A percentile compares a stretch with the other conserved stretches of the same genome.
Evolutionary conservation across 2,113 vertebrate genomes (phyloP).

Genomic region (Takifugu bimaculatus): DNA sequence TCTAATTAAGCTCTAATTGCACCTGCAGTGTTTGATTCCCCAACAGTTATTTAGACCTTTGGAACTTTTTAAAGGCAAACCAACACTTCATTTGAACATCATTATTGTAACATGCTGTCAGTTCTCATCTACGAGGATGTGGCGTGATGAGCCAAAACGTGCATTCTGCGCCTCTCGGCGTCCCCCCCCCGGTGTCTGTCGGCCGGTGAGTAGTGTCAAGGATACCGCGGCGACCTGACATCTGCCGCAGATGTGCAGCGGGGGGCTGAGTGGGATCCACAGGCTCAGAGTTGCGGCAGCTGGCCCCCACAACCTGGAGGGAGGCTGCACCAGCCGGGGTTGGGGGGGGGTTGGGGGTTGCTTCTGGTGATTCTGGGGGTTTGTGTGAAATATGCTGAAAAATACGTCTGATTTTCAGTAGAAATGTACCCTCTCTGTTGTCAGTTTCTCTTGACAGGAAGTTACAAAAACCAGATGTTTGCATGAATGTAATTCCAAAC

Average conservation of each 20-base stretch:
- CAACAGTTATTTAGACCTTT: conserved; percentile 26
- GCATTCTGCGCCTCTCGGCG: conserved; percentile 18
- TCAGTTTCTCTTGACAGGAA: no score
- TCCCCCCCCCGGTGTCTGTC: conserved; percentile 3
- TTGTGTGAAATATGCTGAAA: no score
- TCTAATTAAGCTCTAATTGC: neutral
- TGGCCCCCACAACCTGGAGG: conserved; percentile 10
- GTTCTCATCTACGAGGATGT: conserved; percentile 27
- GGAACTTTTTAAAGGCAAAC: conserved; percentile 34
- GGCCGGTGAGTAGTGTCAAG: conserved; percentile 25
- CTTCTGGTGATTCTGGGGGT: no score
- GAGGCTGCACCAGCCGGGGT: neutral
- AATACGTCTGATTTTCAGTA: no score
- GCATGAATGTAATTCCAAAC: no score
- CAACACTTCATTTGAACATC: conserved; percentile 32
- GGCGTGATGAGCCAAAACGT: conserved; percentile 33
- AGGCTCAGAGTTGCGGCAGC: conserved; percentile 29
- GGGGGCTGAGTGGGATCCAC: conserved; percentile 41
- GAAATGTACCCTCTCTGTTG: no score
- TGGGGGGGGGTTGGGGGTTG: neutral
- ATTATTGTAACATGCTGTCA: conserved; percentile 56
- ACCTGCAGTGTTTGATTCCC: conserved; percentile 32
- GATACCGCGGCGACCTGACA: conserved; percentile 40
- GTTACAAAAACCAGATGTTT: no score
- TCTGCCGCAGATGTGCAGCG: conserved; percentile 39